Evolutionary conservation across 2,113 vertebrate species (phyloP).

Genomic region (Ibidorhyncha struthersii): DNA sequence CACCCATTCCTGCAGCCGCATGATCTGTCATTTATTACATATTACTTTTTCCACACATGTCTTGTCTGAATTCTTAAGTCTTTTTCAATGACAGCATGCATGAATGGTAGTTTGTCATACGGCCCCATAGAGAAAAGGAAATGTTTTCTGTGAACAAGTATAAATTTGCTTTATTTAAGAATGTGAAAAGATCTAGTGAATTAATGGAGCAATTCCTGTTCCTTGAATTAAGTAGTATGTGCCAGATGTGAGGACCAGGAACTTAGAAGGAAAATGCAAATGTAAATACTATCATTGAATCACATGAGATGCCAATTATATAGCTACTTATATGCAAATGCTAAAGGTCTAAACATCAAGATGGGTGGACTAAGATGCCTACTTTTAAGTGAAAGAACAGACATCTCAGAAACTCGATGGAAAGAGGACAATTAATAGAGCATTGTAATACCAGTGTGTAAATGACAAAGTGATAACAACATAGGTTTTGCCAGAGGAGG

Average conservation of each 20-base stretch:
- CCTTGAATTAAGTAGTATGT: background rate
- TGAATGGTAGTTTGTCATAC: background rate
- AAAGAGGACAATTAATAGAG: background rate
- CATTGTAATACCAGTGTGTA: background rate
- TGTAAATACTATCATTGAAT: background rate
- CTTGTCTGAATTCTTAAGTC: background rate
- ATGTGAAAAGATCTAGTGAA: background rate
- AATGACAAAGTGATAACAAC: background rate
- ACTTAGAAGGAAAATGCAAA: background rate
- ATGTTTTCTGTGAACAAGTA: background rate
- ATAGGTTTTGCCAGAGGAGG: background rate
- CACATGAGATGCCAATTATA: background rate
- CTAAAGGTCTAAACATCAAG: background rate
- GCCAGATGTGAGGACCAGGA: background rate
- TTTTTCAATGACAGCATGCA: background rate
- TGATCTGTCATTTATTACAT: slow-evolving; percentile 16
- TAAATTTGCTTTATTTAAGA: background rate
- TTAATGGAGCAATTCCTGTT: background rate
- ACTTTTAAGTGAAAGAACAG: background rate
- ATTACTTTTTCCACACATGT: slow-evolving; percentile 36
- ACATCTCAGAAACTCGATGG: background rate
- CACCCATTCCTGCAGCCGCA: background rate
- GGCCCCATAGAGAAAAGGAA: background rate
- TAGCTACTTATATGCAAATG: background rate
- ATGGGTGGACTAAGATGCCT: background rate